Base-by-base conservation (phyloP, 2,888 invertebrate species). In the Deilephila elpenor region DNA sequence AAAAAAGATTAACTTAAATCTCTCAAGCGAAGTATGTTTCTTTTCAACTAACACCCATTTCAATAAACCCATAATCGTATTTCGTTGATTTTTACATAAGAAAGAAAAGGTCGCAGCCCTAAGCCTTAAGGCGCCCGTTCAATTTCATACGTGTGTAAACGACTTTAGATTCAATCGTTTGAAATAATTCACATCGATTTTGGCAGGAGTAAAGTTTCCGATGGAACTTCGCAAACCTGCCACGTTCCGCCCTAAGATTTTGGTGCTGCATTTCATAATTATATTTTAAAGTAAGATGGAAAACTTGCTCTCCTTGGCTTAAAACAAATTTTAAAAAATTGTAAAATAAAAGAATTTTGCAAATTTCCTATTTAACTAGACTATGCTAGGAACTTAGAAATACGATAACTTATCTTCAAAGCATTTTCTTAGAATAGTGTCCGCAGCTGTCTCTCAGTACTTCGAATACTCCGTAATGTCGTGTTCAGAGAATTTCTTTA, bases 131-230 rank as follows among this genome's bases (percentile, higher is more conserved):
- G 20, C 44, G 17, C 25, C 20, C 17, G 20, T 53, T 51, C 29
- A 62, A 62, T 64, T 64, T 32, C n/a, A 56, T 56, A 56, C 34
- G 56, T 34, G 20, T 70, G 44, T 73, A 59, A 67, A 72, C 74
- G 74, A 78, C 75, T 76, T 78, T 76, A 77, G 71, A 78, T 75
- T 77, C 79, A 79, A 78, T 80, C 78, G 75, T 34, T 73, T 71
- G 78, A 78, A 79, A 80, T 81, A 80, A 79, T 76, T 73, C 74
- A 76, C 75, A 79, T 80, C 74, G 77, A 77, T 78, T 75, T 77
- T 72, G 74, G 74, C 74, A 74, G 74, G 70, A 71, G 59, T n/a
- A n/a, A n/a, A n/a, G n/a, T n/a, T n/a, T n/a, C 75, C 62, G 59
- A 70, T 71, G 62, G 70, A 75, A 79, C 80, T 73, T 78, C 72